Evolutionary conservation across 1,140 invertebrate genomes (phyloP), one percentile per base, ranked within the genome.

Genomic region (Coptotermes formosanus): DNA sequence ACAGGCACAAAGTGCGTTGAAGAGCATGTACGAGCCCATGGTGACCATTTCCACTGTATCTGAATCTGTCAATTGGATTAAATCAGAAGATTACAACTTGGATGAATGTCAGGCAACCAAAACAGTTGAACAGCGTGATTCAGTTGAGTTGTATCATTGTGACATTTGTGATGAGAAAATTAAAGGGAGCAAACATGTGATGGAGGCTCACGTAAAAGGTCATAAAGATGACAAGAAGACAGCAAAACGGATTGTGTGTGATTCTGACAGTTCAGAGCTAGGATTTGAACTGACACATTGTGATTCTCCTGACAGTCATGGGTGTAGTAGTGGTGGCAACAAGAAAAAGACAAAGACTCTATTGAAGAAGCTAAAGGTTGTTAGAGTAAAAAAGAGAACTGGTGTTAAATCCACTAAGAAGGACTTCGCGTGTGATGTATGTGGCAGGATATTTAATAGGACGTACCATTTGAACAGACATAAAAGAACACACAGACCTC

Each of bases 401-500:
- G n/a, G 25, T 16, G 3, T 9, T 30, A 75, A 75, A 75, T 75
- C 64, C n/a, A 75, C n/a, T 11, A 75, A 64, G 59, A 64, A 75
- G n/a, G 64, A 75, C 14, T 81, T 85, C 11, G 23, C 59, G 3
- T 85, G 85, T 81, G 30, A 48, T 81, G 30, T 85, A 16, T 85
- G 85, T 64, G 44, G 44, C 14, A 38, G 75, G 21, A 64, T 43
- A n/a, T 85, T 85, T 21, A 85, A 45, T n/a, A 64, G 85, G 81
- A 87, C 86, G 43, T 85, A 87, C 52, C 84, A 87, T 30, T 69
- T 89, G 52, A 82, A 83, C 19, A 86, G 86, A 48, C 90, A 90
- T 85, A 87, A 85, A 81, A 86, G 87, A 16, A 88, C 87, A 12
- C 90, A 90, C 82, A 89, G 88, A 83, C 48, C 43, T 52, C 48